Conservation (phyloP, 2,797 vertebrate species). For the Vultur gryphus region DNA sequence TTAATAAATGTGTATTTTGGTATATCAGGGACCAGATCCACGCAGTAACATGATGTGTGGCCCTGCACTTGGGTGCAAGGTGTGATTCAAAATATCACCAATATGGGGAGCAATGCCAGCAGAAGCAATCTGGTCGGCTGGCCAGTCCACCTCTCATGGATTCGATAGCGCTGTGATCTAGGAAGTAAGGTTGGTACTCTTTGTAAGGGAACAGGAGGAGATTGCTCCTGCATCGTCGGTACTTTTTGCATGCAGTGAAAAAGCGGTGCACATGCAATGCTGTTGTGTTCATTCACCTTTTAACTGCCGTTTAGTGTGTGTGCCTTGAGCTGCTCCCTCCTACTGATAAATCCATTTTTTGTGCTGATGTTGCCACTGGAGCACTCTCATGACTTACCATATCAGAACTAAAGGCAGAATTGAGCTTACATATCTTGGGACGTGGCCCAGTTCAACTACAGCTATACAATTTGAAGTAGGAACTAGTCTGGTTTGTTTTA, state of each 20-base stretch:
- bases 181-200: not conserved
- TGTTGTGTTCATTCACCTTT: not conserved
- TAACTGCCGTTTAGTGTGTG: not conserved
- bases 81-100: not conserved
- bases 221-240: not conserved
- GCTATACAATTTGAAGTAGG: not conserved
- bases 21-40: not conserved
- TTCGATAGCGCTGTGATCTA: accelerated
- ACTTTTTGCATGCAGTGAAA: not conserved
- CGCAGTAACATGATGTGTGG: too few species aligned
- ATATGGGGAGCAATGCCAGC: too few species aligned
- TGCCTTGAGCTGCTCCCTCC: not conserved
- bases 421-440: not conserved
- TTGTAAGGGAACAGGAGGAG: not conserved
- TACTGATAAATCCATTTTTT: not conserved
- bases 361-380: not conserved
- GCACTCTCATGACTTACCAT: not conserved
- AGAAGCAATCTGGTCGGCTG: not conserved
- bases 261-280: not conserved
- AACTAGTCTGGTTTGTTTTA: not conserved
- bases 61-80: not conserved
- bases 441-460: not conserved
- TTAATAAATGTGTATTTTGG: not conserved
- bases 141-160: not conserved
- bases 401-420: not conserved